phyloP scores from a whole-genome alignment of 2,888 invertebrate species.

The Metallyticus violacea region DNA sequence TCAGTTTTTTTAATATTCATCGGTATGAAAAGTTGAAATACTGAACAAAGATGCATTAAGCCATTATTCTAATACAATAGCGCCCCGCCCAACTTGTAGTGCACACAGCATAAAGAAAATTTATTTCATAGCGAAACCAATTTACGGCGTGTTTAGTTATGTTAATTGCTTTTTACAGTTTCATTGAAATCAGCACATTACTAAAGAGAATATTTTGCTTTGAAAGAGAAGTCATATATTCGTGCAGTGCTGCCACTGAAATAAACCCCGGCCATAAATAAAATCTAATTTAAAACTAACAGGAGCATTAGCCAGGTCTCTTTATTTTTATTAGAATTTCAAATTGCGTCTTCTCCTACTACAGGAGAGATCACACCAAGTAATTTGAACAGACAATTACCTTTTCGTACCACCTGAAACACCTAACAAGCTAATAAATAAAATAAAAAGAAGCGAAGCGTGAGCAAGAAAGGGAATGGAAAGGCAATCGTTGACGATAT shows the following conservation, averaged over 20 bases:
- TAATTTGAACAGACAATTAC: constrained; percentile 2
- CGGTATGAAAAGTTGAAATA: too few species aligned
- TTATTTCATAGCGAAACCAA: not conserved
- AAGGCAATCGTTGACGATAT: not conserved
- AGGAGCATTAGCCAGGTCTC: not conserved
- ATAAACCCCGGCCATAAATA: not conserved
- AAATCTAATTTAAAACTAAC: not conserved
- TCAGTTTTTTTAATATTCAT: too few species aligned
- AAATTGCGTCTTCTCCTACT: not conserved
- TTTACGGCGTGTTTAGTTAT: not conserved
- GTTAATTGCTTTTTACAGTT: not conserved
- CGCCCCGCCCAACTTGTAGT: too few species aligned
- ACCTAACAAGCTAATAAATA: constrained; percentile 5
- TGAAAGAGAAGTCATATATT: too few species aligned
- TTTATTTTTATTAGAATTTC: constrained; percentile 8
- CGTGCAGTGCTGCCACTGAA: not conserved
- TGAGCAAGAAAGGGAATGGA: not conserved
- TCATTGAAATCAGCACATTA: not conserved
- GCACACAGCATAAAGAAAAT: not conserved
- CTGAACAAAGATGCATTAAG: too few species aligned
- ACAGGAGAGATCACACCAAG: not conserved
- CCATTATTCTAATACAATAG: too few species aligned
- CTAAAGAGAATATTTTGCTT: not conserved
- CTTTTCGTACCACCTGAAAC: not conserved
- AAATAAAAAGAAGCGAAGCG: not conserved